Evolutionary conservation across 2,888 invertebrate species (phyloP).

Genomic region (Hyles lineata): DNA sequence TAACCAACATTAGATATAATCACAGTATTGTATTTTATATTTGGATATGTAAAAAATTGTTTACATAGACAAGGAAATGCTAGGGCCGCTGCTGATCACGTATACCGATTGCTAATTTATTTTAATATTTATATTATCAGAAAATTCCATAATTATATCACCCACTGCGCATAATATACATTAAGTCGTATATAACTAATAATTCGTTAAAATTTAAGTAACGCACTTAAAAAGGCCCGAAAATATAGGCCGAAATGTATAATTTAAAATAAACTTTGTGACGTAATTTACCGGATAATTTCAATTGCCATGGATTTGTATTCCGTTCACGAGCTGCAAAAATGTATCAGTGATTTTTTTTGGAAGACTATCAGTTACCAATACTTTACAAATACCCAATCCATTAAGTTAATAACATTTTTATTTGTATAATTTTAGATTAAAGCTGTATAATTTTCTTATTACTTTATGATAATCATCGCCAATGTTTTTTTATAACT

Average conservation of each 20-base stretch:
- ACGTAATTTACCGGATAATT: background rate
- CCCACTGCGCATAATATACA: conserved; percentile 3
- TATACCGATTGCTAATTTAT: background rate
- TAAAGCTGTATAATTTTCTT: too few relatives aligned
- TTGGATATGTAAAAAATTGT: background rate
- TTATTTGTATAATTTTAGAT: too few relatives aligned
- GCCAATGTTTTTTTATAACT: too few relatives aligned
- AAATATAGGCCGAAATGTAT: background rate
- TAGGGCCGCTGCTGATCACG: conserved; percentile 7
- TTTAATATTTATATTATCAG: background rate
- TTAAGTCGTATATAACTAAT: conserved; percentile 21
- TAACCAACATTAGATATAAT: too few relatives aligned
- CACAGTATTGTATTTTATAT: background rate
- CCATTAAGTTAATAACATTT: too few relatives aligned
- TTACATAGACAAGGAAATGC: too few relatives aligned
- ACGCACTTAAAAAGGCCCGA: conserved; percentile 8
- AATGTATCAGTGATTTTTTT: too few relatives aligned
- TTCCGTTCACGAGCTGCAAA: too few relatives aligned
- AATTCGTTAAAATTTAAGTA: conserved; percentile 24
- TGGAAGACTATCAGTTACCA: too few relatives aligned
- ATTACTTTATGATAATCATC: too few relatives aligned
- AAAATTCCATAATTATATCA: conserved; percentile 17
- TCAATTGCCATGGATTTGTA: background rate
- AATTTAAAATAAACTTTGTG: background rate
- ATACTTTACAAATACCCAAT: too few relatives aligned